Evolutionary conservation across 1,140 invertebrate genomes (phyloP), one percentile per base, ranked within the genome.

Genomic region (Trissolcus basalis): DNA sequence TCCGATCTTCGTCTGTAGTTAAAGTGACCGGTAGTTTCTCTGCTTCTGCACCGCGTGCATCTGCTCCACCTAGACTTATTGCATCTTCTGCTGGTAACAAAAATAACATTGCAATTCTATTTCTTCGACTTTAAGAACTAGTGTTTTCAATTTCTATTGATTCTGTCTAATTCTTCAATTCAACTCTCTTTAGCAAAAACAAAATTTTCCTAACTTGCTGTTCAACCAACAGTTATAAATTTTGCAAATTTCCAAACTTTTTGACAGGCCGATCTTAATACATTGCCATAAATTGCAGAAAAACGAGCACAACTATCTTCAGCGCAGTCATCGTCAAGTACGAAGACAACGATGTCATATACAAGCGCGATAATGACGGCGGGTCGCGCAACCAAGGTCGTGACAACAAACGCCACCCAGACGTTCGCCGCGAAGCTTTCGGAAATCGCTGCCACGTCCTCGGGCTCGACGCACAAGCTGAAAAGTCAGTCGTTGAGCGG

Each of bases 371-470:
- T 92, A 48, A 91, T 91, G 89, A 90, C 90, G 1, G 84, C 89
- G 8, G 87, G 88, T 33, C 82, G 90, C 72, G 79, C 86, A 50
- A 86, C 89, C 14, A 89, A 88, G 74, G 82, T 89, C 16, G 85
- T 88, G 7, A 86, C 89, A 11, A 89, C 86, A 8, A 86, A 79
- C 15, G 86, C 89, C 1, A 87, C 88, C 14, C 90, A 91, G 81
- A 91, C 91, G 5, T 92, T 92, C 82, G 91, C 92, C 41, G 90
- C 90, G 0, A 92, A 92, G 82, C 81, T 92, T 41, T 90, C 90
- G 2, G 91, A 90, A 78, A 88, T 88, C 80, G 86, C 87, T 78
- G 83, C 85, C 80, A 80, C 86, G 45, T 81, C 81, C 51, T 80
- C 80, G 15, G 80, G 83, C 10, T 36, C 60, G 39, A n/a, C 47